Conservation (phyloP, 1,140 invertebrate species). For the Bombus pascuorum region DNA sequence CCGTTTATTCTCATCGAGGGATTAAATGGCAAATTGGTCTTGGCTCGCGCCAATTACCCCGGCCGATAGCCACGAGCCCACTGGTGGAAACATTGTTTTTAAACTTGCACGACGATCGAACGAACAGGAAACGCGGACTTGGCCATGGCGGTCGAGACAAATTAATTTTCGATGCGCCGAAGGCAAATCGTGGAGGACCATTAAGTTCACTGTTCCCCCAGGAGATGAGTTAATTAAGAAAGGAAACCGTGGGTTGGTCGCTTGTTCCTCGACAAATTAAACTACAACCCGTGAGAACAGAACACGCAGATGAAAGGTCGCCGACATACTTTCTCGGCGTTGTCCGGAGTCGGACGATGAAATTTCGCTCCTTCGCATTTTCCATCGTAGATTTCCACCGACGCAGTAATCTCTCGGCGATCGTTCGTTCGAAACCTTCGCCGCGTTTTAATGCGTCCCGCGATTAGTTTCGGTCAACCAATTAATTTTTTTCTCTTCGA, state of each 20-base stretch:
- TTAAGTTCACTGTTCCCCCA: not conserved
- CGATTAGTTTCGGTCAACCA: slow-evolving; percentile 6
- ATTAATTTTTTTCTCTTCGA: slow-evolving; percentile 24
- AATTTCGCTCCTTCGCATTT: not conserved
- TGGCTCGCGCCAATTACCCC: slow-evolving; percentile 43
- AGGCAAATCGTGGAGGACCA: slow-evolving; percentile 18
- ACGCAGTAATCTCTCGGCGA: not conserved
- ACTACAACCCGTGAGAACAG: slow-evolving; percentile 7
- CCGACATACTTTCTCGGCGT: slow-evolving; percentile 3
- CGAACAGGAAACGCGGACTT: not conserved
- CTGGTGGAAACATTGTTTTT: slow-evolving; percentile 33
- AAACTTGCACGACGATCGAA: slow-evolving; percentile 6
- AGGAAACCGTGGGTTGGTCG: not conserved
- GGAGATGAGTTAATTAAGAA: slow-evolving; percentile 46
- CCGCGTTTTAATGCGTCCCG: not conserved
- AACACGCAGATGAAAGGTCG: slow-evolving; percentile 6
- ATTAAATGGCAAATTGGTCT: slow-evolving; percentile 56
- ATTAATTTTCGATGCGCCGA: slow-evolving; percentile 37
- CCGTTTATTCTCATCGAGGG: slow-evolving; percentile 54
- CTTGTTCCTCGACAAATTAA: slow-evolving; percentile 36
- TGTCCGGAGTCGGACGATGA: not conserved
- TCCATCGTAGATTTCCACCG: not conserved
- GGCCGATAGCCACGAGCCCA: not conserved
- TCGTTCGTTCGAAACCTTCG: not conserved
- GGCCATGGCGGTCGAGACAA: not conserved